Evolutionary conservation across 2,888 invertebrate species (phyloP).

Genomic region (Dexiosoma caninum): DNA sequence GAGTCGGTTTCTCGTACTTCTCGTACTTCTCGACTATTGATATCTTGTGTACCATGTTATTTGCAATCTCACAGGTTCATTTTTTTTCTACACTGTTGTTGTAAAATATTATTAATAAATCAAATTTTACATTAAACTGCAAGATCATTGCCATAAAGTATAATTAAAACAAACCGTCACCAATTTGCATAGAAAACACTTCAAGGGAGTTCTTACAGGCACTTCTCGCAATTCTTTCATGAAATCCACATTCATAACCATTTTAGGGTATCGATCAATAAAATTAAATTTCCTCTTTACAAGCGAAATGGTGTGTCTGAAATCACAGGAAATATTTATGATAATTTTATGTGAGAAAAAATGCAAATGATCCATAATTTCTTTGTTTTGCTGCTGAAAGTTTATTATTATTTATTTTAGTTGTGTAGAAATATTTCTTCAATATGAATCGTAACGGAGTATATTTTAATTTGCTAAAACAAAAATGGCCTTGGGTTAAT

Average conservation of each 20-base stretch:
- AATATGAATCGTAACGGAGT: neutral
- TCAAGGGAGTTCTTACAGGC: conserved; percentile 2
- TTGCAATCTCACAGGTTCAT: neutral
- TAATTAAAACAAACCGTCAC: neutral
- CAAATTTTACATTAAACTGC: conserved; percentile 37
- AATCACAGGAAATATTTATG: conserved; percentile 19
- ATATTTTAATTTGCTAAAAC: too few species aligned
- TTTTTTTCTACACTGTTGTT: neutral
- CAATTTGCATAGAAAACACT: conserved; percentile 41
- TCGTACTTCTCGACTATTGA: neutral
- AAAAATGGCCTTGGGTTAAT: neutral
- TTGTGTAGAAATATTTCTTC: neutral
- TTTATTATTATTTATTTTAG: conserved; percentile 22
- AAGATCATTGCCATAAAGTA: conserved; percentile 60
- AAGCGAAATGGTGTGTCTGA: conserved; percentile 28
- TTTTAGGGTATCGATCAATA: conserved; percentile 27
- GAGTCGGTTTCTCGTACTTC: neutral
- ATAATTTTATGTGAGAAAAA: conserved; percentile 44
- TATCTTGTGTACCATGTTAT: conserved; percentile 17
- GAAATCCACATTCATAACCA: neutral
- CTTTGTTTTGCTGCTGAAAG: neutral
- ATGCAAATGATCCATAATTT: conserved; percentile 11
- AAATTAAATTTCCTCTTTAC: conserved; percentile 34
- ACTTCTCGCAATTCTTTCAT: neutral
- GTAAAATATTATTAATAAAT: conserved; percentile 43